Evolutionary conservation across 2,888 invertebrate species (phyloP).

Genomic region (Andrena chrysosceles): DNA sequence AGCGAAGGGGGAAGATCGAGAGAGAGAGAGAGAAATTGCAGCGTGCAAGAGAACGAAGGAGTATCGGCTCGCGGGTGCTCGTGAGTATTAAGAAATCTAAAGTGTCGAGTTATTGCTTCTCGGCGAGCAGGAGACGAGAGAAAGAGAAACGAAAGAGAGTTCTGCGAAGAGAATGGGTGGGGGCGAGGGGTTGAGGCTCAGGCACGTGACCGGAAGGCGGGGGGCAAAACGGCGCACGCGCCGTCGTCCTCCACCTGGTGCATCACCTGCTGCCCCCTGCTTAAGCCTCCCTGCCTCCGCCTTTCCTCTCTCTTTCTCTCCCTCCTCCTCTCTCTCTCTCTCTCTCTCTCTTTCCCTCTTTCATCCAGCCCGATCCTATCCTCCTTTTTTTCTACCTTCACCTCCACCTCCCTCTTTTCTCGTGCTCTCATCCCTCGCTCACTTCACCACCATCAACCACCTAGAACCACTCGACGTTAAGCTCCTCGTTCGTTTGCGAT

Average conservation of each 20-base stretch:
- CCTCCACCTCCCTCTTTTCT: slow-evolving; percentile 20
- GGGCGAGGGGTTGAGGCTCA: slow-evolving; percentile 67
- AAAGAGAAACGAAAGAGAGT: slow-evolving; percentile 60
- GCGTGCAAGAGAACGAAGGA: neutral
- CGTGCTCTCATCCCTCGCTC: slow-evolving; percentile 43
- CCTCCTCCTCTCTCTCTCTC: slow-evolving; percentile 28
- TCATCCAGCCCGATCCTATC: slow-evolving; percentile 42
- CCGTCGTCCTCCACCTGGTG: slow-evolving; percentile 82
- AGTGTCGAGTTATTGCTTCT: slow-evolving; percentile 53
- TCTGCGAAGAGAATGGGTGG: slow-evolving; percentile 61
- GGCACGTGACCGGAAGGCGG: slow-evolving; percentile 81
- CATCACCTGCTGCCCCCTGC: slow-evolving; percentile 84
- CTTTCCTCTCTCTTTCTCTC: slow-evolving; percentile 63
- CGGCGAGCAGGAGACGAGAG: slow-evolving; percentile 29
- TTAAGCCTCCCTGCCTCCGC: slow-evolving; percentile 74
- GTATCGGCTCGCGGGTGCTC: neutral
- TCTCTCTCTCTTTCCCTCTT: slow-evolving; percentile 51
- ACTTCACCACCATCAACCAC: slow-evolving; percentile 62
- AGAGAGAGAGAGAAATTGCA: neutral
- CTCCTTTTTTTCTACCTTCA: slow-evolving; percentile 34
- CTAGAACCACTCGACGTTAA: slow-evolving; percentile 58
- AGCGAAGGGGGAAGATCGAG: neutral
- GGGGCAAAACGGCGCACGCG: slow-evolving; percentile 80
- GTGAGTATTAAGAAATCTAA: slow-evolving; percentile 36
- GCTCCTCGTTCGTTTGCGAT: slow-evolving; percentile 62